A percentile compares a stretch with the other conserved stretches of the same genome.
These are phyloP conservation scores for Parochlus steinenii DNA, from an alignment of 2,888 invertebrate species.

Conservation along the genomic window DNA sequence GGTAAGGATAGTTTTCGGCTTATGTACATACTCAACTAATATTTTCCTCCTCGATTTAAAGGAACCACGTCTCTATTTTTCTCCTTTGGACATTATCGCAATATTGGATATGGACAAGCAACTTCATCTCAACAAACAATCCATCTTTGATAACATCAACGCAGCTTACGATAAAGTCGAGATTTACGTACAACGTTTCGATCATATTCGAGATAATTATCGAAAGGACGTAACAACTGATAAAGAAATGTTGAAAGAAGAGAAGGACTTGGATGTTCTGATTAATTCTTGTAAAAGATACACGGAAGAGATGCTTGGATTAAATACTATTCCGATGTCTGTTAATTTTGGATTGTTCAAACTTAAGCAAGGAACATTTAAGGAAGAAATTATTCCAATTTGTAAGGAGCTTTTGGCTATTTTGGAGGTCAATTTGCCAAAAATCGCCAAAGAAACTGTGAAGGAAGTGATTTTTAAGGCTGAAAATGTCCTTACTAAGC, in stretches of 20 bases:
- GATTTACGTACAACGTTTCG: slow-evolving; percentile 47
- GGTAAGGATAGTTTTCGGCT: too few species aligned
- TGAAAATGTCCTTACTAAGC: slow-evolving; percentile 41
- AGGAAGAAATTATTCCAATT: slow-evolving; percentile 51
- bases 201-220: slow-evolving; percentile 47
- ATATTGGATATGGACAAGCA: slow-evolving; percentile 1
- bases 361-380: slow-evolving; percentile 52
- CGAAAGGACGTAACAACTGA: slow-evolving; percentile 51
- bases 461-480: slow-evolving; percentile 24
- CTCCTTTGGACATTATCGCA: slow-evolving; percentile 6
- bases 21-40: too few species aligned
- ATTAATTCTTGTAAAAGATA: slow-evolving; percentile 50
- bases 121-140: slow-evolving; percentile 16
- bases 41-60: too few species aligned
- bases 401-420: slow-evolving; percentile 51
- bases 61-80: slow-evolving; percentile 1
- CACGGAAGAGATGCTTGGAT: slow-evolving; percentile 46
- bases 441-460: slow-evolving; percentile 44
- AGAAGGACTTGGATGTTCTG: slow-evolving; percentile 47
- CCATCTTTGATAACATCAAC: slow-evolving; percentile 39
- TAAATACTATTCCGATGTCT: slow-evolving; percentile 45
- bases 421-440: slow-evolving; percentile 43
- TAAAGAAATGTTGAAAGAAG: slow-evolving; percentile 40
- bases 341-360: slow-evolving; percentile 59
- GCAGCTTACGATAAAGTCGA: slow-evolving; percentile 44